A percentile compares a stretch with the other conserved stretches of the same genome.
Conservation (phyloP, 2,888 invertebrate species). For the Conchocele bisecta region DNA sequence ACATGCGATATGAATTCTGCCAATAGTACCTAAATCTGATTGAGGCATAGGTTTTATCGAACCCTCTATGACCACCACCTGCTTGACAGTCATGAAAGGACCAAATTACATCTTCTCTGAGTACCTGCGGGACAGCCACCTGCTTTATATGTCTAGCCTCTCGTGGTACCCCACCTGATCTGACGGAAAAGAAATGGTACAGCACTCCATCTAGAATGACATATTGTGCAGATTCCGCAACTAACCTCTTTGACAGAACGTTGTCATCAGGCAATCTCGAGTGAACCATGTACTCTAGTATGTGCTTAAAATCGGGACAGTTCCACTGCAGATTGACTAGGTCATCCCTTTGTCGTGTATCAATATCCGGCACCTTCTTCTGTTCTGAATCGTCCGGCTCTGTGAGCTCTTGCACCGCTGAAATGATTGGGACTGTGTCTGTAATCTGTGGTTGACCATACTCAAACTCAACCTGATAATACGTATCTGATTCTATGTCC, state of each 20-base stretch:
- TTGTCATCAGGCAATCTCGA: constrained; percentile 6
- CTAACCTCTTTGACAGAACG: neutral
- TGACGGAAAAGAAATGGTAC: constrained; percentile 21
- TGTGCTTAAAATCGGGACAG: constrained; percentile 22
- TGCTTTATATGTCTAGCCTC: constrained; percentile 6
- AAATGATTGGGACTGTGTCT: neutral
- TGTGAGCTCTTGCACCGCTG: constrained; percentile 6
- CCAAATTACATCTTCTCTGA: constrained; percentile 23
- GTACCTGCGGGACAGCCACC: constrained; percentile 14
- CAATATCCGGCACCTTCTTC: neutral
- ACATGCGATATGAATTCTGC: too few species aligned
- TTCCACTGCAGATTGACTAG: constrained; percentile 14
- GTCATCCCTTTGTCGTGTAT: neutral
- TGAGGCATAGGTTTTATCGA: constrained; percentile 36
- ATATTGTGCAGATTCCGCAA: constrained; percentile 24
- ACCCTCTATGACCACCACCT: constrained; percentile 30
- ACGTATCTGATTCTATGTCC: too few species aligned
- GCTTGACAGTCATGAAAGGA: constrained; percentile 33
- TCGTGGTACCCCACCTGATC: constrained; percentile 1
- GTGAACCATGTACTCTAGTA: constrained; percentile 12
- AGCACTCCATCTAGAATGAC: constrained; percentile 4
- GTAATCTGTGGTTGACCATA: too few species aligned
- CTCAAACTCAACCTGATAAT: neutral
- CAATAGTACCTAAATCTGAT: constrained; percentile 41
- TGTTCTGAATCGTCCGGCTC: neutral